phyloP scores from a whole-genome alignment of 2,797 vertebrate species.

The Labeo calbasu region DNA sequence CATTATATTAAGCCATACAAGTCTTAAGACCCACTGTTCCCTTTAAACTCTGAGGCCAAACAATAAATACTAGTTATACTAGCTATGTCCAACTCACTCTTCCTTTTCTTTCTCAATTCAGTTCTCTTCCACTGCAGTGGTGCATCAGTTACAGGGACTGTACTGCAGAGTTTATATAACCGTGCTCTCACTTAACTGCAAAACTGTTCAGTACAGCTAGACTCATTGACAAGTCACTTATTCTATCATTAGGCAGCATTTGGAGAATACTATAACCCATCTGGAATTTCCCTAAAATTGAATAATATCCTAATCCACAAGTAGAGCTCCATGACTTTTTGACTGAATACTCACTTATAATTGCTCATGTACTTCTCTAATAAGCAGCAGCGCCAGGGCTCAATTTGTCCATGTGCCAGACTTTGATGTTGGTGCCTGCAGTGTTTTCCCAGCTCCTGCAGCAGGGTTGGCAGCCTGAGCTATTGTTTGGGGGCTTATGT shows the following conservation, averaged over 20 bases:
- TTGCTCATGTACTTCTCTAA: slow-evolving; percentile 25
- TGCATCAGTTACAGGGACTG: slow-evolving; percentile 1
- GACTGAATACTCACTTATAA: slow-evolving; percentile 9
- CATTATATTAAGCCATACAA: no score
- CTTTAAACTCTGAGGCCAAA: no score
- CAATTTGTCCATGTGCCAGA: slow-evolving; percentile 41
- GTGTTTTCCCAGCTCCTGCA: slow-evolving; percentile 50
- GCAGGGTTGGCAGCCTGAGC: slow-evolving; percentile 47
- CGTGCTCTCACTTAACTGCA: background rate
- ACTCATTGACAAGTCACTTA: background rate
- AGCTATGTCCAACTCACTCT: background rate
- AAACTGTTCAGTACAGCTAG: background rate
- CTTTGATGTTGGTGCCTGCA: slow-evolving; percentile 54
- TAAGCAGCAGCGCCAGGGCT: slow-evolving; percentile 14
- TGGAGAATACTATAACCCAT: slow-evolving; percentile 2
- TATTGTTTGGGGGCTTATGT: slow-evolving; percentile 42
- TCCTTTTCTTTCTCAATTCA: background rate
- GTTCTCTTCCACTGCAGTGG: background rate
- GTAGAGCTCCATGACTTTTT: slow-evolving; percentile 22
- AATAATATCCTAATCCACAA: slow-evolving; percentile 4
- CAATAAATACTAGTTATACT: background rate
- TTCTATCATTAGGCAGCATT: background rate
- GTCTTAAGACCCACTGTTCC: no score
- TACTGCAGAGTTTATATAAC: slow-evolving; percentile 10
- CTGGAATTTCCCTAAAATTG: background rate